Percentiles rank a stretch among this genome's conserved stretches.
Conservation (phyloP, 2,797 vertebrate genomes). For the Rhadinocentrus ornatus region DNA sequence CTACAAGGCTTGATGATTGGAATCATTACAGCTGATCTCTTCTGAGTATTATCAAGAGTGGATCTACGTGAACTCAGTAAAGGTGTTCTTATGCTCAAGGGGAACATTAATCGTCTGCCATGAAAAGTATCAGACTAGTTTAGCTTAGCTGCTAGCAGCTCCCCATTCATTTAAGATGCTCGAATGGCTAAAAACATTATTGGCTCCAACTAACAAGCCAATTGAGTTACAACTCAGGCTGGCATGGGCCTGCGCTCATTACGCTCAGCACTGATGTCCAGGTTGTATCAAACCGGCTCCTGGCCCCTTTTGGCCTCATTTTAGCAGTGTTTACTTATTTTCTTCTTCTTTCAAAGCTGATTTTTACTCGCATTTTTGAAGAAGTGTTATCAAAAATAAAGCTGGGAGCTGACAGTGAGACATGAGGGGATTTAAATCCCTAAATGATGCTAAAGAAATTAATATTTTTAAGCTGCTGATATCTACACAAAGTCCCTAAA, state of each 20-base stretch:
- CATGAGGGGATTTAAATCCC: constrained; percentile 36
- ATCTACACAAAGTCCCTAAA: constrained; percentile 23
- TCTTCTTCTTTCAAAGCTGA: constrained; percentile 15
- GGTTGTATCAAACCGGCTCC: constrained; percentile 50
- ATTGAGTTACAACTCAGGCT: constrained; percentile 40
- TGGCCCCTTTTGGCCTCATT: background rate
- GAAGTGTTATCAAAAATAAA: constrained; percentile 24
- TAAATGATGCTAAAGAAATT: constrained; percentile 27
- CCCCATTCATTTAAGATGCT: constrained; percentile 5
- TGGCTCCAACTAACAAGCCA: constrained; percentile 26
- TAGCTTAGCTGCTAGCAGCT: constrained; percentile 16
- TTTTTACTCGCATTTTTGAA: constrained; percentile 39
- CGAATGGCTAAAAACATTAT: constrained; percentile 29
- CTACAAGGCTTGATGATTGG: no score
- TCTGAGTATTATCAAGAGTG: no score
- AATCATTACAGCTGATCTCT: no score
- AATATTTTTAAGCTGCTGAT: constrained; percentile 44
- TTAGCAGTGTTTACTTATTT: constrained; percentile 1
- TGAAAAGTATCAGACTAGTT: no score
- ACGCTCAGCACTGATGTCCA: constrained; percentile 38
- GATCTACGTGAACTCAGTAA: no score
- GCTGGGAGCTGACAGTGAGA: constrained; percentile 4
- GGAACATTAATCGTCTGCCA: no score
- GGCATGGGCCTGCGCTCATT: constrained; percentile 26
- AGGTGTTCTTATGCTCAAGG: no score